A percentile compares a stretch with the other conserved stretches of the same genome.
Conservation (phyloP, 1,140 invertebrate genomes). For the Euura lappo region DNA sequence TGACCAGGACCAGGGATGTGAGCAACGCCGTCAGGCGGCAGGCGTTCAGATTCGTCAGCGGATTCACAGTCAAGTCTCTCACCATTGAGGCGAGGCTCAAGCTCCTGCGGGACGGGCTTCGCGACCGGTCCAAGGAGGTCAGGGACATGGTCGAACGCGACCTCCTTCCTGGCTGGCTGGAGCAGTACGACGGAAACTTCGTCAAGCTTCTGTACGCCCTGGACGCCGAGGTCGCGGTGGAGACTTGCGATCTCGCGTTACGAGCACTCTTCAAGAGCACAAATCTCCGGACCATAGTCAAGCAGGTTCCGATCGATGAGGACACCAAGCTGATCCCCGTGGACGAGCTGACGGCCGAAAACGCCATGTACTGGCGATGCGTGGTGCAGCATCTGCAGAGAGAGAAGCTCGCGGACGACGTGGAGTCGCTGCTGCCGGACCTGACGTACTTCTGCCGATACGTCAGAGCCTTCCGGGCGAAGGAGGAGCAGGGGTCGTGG, state of each 20-base stretch:
- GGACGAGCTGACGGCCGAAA: constrained; percentile 64
- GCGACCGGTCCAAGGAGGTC: constrained; percentile 66
- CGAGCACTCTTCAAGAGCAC: constrained; percentile 42
- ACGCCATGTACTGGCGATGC: constrained; percentile 68
- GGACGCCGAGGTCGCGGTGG: constrained; percentile 59
- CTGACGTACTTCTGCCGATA: constrained; percentile 64
- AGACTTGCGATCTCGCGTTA: constrained; percentile 39
- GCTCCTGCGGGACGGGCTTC: constrained; percentile 70
- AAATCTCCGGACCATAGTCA: constrained; percentile 34
- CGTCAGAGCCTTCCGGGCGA: constrained; percentile 52
- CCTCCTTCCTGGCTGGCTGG: constrained; percentile 71
- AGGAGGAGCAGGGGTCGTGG: constrained; percentile 44
- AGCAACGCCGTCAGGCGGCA: constrained; percentile 76
- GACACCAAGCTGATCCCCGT: constrained; percentile 61
- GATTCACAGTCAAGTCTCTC: constrained; percentile 69
- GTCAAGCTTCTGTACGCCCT: constrained; percentile 68
- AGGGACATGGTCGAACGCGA: constrained; percentile 57
- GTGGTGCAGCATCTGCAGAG: constrained; percentile 60
- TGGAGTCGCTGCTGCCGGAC: constrained; percentile 62
- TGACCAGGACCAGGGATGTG: constrained; percentile 76
- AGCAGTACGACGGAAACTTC: constrained; percentile 66
- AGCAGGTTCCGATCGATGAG: constrained; percentile 43
- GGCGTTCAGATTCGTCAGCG: constrained; percentile 75
- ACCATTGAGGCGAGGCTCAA: constrained; percentile 72
- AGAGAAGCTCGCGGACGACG: constrained; percentile 46